Evolutionary conservation across 2,113 vertebrate species (phyloP).

Genomic region (Oriolus oriolus): DNA sequence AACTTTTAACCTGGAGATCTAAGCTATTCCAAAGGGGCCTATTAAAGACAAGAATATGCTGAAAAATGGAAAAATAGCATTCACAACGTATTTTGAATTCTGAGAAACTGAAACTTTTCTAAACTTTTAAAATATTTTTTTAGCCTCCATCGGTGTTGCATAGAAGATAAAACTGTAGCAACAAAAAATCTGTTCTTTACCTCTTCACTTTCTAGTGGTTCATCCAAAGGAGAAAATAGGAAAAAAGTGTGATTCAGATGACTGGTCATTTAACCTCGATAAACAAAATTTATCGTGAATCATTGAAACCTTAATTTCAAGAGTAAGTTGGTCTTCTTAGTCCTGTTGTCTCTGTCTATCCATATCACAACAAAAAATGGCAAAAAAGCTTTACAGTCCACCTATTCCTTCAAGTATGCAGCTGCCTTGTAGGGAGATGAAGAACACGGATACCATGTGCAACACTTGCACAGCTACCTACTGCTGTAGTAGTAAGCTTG

Average conservation of each 20-base stretch:
- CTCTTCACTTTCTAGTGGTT: neutral
- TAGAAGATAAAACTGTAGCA: neutral
- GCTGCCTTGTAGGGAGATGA: neutral
- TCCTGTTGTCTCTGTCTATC: neutral
- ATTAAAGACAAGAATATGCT: neutral
- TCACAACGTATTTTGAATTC: neutral
- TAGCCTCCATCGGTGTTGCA: neutral
- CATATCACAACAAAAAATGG: neutral
- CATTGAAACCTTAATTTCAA: neutral
- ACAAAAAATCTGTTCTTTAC: neutral
- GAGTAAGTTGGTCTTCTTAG: neutral
- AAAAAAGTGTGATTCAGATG: neutral
- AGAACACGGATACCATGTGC: rapidly evolving
- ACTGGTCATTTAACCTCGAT: rapidly evolving
- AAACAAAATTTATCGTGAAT: neutral
- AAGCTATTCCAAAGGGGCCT: neutral
- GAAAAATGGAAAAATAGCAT: neutral
- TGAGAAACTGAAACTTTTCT: neutral
- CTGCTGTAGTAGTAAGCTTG: neutral
- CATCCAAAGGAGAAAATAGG: neutral
- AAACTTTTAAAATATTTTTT: neutral
- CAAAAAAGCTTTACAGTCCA: neutral
- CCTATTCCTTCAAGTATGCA: neutral
- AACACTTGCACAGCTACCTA: neutral
- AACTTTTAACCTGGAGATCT: neutral